Evolutionary conservation across 2,113 vertebrate genomes (phyloP), one percentile per base, ranked within the genome.

Genomic region (Ceratotherium simum): DNA sequence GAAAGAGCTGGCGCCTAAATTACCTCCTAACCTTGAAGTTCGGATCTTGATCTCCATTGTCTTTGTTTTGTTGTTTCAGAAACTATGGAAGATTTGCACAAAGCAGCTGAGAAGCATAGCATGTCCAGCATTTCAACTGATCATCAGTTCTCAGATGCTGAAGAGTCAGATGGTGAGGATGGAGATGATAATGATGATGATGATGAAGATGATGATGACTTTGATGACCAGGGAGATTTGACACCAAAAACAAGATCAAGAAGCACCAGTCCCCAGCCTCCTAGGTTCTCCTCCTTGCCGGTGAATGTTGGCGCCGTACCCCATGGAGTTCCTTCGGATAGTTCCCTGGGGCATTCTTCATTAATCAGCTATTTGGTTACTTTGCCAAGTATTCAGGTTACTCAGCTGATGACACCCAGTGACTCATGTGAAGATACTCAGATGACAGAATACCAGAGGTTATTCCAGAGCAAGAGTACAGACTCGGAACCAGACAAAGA

Each of bases 111-210:
- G 96, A 99, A 99, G 98, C 98, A 98, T 31, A 99, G 99, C 92
- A 84, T 98, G 91, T 98, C 99, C 76, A 98, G 99, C 10, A 96
- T 98, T 92, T 99, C 99, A 97, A 97, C 99, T 2, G 99, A 99
- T 14, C 99, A 99, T 96, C 99, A 99, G 98, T 99, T 99, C 98
- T 99, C 99, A 7, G 99, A 99, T 0, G 99, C 99, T 0, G 99
- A 99, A 91, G 99, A 99, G 95, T 99, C 99, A 0, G 99, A 99
- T 12, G 99, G 99, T 0, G 99, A 99, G 69, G 99, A 99, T 2
- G 99, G 99, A 0, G 99, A 99, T 0, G 99, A 99, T 69, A 99
- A 99, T 39, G 99, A 99, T 0, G 99, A 99, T 0, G 99, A 99
- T 0, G 99, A 99, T 1, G 99, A 99, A 2, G 99, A 99, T 16